Conservation (phyloP, 2,797 vertebrate genomes). For the Buphagus erythrorhynchus region DNA sequence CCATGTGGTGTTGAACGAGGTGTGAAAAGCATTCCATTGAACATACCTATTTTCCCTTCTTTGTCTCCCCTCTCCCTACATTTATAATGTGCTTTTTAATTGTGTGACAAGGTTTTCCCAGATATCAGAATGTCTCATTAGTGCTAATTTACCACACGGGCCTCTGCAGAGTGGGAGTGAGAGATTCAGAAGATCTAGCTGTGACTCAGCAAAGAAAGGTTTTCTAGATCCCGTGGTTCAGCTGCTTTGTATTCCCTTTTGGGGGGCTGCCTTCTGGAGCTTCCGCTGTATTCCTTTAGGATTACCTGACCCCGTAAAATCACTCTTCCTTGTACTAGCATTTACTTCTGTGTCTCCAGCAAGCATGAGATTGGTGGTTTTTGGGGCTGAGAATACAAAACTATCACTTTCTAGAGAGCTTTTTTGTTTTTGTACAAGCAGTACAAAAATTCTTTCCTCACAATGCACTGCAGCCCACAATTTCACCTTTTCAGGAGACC, state of each 20-base stretch:
- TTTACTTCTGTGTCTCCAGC: neutral
- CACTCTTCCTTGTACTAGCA: neutral
- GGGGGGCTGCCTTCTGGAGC: neutral
- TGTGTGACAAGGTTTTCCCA: neutral
- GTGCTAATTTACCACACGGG: neutral
- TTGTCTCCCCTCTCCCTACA: neutral
- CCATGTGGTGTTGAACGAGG: neutral
- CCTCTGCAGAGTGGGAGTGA: neutral
- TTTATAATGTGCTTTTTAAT: neutral
- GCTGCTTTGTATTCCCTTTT: neutral
- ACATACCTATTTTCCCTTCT: neutral
- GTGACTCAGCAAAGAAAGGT: neutral
- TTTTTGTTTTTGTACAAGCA: neutral
- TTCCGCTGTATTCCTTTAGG: neutral
- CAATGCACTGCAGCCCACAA: neutral
- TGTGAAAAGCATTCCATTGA: neutral
- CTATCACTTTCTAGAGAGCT: neutral
- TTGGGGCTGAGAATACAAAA: neutral
- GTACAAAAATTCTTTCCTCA: neutral
- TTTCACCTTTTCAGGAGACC: conserved; percentile 21
- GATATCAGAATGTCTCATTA: neutral
- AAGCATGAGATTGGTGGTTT: neutral
- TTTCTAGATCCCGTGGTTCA: neutral
- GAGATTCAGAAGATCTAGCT: neutral
- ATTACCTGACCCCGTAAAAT: neutral